Conservation (phyloP, 2,888 invertebrate species). For the Drosophila borborema region DNA sequence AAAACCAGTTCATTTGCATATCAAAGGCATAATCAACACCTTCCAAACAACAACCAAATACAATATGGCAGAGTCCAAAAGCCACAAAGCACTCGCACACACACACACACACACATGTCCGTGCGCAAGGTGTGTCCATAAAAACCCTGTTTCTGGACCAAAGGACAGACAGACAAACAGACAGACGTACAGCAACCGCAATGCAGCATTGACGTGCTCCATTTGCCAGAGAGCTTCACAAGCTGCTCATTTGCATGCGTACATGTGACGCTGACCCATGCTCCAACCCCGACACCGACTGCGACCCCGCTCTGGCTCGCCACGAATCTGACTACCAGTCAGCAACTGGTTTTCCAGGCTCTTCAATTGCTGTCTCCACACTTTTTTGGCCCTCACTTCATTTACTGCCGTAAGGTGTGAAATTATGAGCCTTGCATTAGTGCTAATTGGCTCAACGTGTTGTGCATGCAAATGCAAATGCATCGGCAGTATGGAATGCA, state of each 20-base stretch:
- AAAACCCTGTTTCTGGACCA: constrained; percentile 45
- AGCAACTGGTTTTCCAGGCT: constrained; percentile 54
- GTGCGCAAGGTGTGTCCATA: constrained; percentile 31
- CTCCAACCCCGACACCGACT: background rate
- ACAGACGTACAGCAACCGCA: constrained; percentile 38
- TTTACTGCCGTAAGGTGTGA: constrained; percentile 65
- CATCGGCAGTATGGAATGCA: constrained; percentile 10
- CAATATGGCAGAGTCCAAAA: constrained; percentile 50
- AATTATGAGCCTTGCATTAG: constrained; percentile 72
- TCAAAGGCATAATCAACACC: constrained; percentile 81
- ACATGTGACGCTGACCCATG: constrained; percentile 9
- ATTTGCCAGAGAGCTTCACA: constrained; percentile 58
- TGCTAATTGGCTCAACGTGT: constrained; percentile 64
- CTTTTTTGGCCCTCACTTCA: constrained; percentile 17
- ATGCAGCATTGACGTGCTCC: constrained; percentile 68
- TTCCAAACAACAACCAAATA: constrained; percentile 58
- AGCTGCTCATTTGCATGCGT: constrained; percentile 64
- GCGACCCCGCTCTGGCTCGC: background rate
- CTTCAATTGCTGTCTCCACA: constrained; percentile 34
- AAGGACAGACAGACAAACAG: constrained; percentile 14
- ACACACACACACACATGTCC: background rate
- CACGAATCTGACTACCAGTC: constrained; percentile 2
- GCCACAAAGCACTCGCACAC: constrained; percentile 40
- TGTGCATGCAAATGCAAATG: constrained; percentile 47
- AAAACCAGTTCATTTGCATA: constrained; percentile 79